Base-by-base conservation (phyloP, 2,888 invertebrate species). In the Pheosia gnoma region DNA sequence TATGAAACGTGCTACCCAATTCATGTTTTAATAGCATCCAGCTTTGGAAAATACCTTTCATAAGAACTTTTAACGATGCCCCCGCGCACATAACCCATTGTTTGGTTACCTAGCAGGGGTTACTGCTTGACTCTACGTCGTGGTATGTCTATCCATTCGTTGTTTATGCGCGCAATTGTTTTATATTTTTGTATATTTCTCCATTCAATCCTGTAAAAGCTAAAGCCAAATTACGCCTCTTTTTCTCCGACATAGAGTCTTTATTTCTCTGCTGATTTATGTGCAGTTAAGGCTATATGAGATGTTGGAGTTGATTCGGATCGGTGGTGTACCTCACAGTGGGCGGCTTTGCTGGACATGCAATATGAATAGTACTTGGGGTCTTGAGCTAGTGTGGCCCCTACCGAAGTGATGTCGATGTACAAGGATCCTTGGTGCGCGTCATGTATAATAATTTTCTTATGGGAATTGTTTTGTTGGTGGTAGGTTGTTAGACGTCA, bases 281-380 rank as follows among this genome's bases (percentile, higher is more conserved):
- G 8, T 25, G 60, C 9, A 39, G 0, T 49, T 70, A 59, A n/a
- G 61, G 10, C 62, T 38, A 25, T 62, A 58, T 8, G n/a, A 13
- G 62, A 70, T 52, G 41, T 11, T 55, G 49, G 57, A 78, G 79
- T 76, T 25, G 25, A 75, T 81, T 82, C 72, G 82, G 75, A 82
- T 84, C 78, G 83, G 25, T 81, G 79, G 85, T 78, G 77, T 25
- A 25, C 25, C 72, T 81, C 87, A 81, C 90, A 87, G 91, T 92
- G 91, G 91, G 92, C 91, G 91, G 89, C 83, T 81, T 79, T 77
- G 80, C 85, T 87, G 90, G 90, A 88, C 90, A 89, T 83, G 87
- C 87, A 88, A 89, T 90, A 90, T 90, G 88, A 88, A 88, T 88
- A 86, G 87, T 91, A 84, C 80, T 75, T 72, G 74, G 67, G 75